Conservation (phyloP, 2,797 vertebrate species). For the Gymnodraco acuticeps region DNA sequence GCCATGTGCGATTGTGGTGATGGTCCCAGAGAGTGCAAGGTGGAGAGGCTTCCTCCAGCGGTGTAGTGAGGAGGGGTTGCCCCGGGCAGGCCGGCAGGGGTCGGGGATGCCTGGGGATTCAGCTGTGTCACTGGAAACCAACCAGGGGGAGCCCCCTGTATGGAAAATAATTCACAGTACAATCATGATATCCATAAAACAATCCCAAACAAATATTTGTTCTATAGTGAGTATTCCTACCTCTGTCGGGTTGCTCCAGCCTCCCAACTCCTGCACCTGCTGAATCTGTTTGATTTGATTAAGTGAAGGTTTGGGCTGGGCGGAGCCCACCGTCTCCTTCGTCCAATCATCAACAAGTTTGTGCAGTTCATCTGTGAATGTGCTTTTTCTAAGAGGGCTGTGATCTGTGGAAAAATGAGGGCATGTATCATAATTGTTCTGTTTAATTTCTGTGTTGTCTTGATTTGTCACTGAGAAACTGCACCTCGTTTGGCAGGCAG, state of each 20-base stretch:
- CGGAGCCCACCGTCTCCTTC: slow-evolving; percentile 87
- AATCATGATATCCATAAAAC: no score
- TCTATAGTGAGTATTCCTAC: slow-evolving; percentile 68
- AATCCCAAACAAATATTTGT: no score
- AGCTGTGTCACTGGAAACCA: slow-evolving; percentile 83
- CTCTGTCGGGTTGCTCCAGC: slow-evolving; percentile 88
- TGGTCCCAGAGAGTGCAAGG: slow-evolving; percentile 67
- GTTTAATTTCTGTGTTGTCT: neutral
- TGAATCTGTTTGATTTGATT: slow-evolving; percentile 95
- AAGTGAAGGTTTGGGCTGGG: slow-evolving; percentile 89
- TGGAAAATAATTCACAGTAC: slow-evolving; percentile 7
- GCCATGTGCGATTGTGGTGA: slow-evolving; percentile 68
- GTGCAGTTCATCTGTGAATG: slow-evolving; percentile 95
- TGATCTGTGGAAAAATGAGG: slow-evolving; percentile 66
- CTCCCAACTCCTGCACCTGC: slow-evolving; percentile 89
- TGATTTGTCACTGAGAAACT: slow-evolving; percentile 6
- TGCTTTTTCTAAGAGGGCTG: slow-evolving; percentile 88
- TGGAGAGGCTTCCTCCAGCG: slow-evolving; percentile 69
- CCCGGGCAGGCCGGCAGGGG: slow-evolving; percentile 67
- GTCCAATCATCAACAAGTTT: slow-evolving; percentile 95
- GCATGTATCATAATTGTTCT: neutral
- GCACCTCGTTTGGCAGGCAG: slow-evolving; percentile 75
- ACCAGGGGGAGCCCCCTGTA: slow-evolving; percentile 72
- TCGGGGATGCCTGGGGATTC: slow-evolving; percentile 68
- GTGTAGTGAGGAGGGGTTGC: slow-evolving; percentile 71